These are phyloP conservation scores for Baccha elongata DNA, from an alignment of 2,888 invertebrate genomes.

Conservation along the genomic window DNA sequence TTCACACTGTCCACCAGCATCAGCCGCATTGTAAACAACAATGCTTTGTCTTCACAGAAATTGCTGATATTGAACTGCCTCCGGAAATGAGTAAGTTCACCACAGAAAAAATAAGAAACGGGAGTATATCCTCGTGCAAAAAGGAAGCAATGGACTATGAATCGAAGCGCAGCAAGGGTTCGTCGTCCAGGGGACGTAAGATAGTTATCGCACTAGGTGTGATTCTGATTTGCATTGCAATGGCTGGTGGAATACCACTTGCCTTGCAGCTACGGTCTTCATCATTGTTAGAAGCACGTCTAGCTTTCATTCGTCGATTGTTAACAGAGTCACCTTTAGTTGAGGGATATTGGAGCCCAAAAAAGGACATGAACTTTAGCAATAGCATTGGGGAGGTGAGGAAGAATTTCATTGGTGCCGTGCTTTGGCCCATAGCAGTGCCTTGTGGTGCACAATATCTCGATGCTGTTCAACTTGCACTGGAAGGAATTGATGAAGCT, in stretches of 20 bases:
- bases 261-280: slow-evolving; percentile 84
- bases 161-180: slow-evolving; percentile 59
- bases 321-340: slow-evolving; percentile 84
- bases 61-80: slow-evolving; percentile 82
- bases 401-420: slow-evolving; percentile 84
- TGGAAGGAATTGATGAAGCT: slow-evolving; percentile 87
- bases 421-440: slow-evolving; percentile 82
- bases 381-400: slow-evolving; percentile 79
- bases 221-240: slow-evolving; percentile 80
- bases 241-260: slow-evolving; percentile 83
- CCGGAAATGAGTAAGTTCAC: slow-evolving; percentile 82
- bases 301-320: slow-evolving; percentile 84
- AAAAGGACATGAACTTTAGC: slow-evolving; percentile 76
- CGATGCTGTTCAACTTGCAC: slow-evolving; percentile 86
- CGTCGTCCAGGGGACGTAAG: slow-evolving; percentile 78
- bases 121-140: slow-evolving; percentile 79
- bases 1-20: slow-evolving; percentile 80
- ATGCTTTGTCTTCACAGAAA: slow-evolving; percentile 82
- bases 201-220: slow-evolving; percentile 79
- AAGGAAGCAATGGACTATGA: slow-evolving; percentile 77
- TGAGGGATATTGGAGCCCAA: slow-evolving; percentile 83
- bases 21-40: slow-evolving; percentile 82
- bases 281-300: slow-evolving; percentile 84
- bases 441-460: slow-evolving; percentile 86
- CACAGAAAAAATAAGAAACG: slow-evolving; percentile 81